Conservation (phyloP, 2,888 invertebrate genomes). For the Netelia fuscicornis region DNA sequence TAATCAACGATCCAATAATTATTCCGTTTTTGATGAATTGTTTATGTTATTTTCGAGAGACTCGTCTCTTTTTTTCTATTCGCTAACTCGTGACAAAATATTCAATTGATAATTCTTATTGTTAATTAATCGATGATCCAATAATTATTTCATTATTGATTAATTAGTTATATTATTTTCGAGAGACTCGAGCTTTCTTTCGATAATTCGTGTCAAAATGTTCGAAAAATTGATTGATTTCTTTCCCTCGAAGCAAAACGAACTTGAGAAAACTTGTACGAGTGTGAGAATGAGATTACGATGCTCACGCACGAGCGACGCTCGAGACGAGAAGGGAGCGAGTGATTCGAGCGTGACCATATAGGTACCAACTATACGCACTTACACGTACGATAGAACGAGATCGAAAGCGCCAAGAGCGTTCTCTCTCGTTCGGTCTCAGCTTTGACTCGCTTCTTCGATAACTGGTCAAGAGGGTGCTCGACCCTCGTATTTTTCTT, state of each 20-base stretch:
- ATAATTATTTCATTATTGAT: too few species aligned
- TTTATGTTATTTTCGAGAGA: too few species aligned
- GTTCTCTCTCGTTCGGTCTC: neutral
- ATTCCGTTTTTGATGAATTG: too few species aligned
- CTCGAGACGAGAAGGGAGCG: neutral
- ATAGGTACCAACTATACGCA: neutral
- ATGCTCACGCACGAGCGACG: neutral
- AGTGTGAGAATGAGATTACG: neutral
- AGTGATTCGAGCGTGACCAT: constrained; percentile 21
- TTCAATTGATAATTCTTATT: too few species aligned
- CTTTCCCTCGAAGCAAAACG: neutral
- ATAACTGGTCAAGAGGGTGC: constrained; percentile 36
- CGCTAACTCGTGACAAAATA: too few species aligned
- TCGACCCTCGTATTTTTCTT: neutral
- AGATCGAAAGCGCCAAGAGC: constrained; percentile 38
- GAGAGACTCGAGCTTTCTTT: too few species aligned
- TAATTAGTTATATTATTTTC: too few species aligned
- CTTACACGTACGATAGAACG: neutral
- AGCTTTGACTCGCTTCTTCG: constrained; percentile 10
- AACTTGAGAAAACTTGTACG: neutral
- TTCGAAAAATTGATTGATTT: neutral
- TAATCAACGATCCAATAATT: too few species aligned
- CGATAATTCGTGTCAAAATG: too few species aligned
- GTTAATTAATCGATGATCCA: too few species aligned
- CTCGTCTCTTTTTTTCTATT: too few species aligned